phyloP scores from a whole-genome alignment of 2,113 vertebrate species.

The Nothoprocta pentlandii region DNA sequence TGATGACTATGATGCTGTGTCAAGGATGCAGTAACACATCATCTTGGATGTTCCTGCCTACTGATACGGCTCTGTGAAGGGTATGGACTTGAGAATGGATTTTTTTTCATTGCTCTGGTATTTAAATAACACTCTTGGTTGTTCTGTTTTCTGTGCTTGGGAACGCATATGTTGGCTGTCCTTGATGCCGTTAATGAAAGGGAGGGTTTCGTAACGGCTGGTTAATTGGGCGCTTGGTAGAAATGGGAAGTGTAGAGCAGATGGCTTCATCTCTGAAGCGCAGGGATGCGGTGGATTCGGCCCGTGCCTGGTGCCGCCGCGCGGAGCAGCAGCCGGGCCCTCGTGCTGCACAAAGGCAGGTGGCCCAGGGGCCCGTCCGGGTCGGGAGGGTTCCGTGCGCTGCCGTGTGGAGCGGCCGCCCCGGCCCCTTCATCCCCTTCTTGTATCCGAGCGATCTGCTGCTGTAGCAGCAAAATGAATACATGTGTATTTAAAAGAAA shows the following conservation, averaged over 20 bases:
- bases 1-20: fast-evolving
- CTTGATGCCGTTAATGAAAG: not conserved
- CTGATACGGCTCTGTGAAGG: not conserved
- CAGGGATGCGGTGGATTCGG: not conserved
- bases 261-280: slow-evolving; percentile 54
- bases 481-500: too few species aligned
- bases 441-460: fast-evolving
- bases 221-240: slow-evolving; percentile 42
- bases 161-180: slow-evolving; percentile 38
- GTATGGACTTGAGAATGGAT: not conserved
- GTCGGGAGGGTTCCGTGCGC: too few species aligned
- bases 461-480: not conserved
- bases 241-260: slow-evolving; percentile 20
- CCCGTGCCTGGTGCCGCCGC: too few species aligned
- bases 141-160: not conserved
- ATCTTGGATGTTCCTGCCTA: not conserved
- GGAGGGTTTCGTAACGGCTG: not conserved
- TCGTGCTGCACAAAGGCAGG: too few species aligned
- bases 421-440: not conserved
- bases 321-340: too few species aligned
- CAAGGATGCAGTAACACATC: fast-evolving
- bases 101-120: not conserved
- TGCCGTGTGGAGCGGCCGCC: too few species aligned
- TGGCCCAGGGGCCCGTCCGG: too few species aligned
- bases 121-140: not conserved